Percentiles rank a stretch among this genome's conserved stretches.
phyloP scores from a whole-genome alignment of 2,113 vertebrate species.

The Colinus virginianus region DNA sequence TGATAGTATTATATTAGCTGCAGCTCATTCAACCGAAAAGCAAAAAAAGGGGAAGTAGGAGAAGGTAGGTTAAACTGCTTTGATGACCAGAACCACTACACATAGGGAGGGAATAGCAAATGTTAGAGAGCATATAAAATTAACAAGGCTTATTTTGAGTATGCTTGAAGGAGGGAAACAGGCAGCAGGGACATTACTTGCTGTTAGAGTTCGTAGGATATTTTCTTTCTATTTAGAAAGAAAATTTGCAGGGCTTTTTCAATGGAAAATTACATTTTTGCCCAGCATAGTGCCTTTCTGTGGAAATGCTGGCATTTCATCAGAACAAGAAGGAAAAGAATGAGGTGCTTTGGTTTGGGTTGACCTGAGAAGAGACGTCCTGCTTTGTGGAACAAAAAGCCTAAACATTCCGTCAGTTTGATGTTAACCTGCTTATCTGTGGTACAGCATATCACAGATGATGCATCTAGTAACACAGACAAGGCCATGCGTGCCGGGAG shows the following conservation, averaged over 20 bases:
- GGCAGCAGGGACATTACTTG: neutral
- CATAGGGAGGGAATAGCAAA: neutral
- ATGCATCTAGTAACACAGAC: neutral
- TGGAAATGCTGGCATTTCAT: neutral
- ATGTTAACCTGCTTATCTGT: neutral
- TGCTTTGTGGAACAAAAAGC: neutral
- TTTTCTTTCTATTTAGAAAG: neutral
- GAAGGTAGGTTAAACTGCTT: neutral
- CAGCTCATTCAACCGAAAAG: neutral
- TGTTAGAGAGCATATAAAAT: neutral
- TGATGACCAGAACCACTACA: neutral
- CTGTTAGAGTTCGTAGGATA: neutral
- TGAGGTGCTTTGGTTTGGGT: neutral
- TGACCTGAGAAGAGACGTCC: neutral
- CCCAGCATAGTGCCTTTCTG: neutral
- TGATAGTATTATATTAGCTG: neutral
- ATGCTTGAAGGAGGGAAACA: neutral
- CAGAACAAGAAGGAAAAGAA: neutral
- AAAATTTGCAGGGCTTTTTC: neutral
- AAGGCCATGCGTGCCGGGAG: neutral
- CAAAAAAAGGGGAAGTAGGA: neutral
- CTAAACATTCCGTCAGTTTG: neutral
- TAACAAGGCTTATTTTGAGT: neutral
- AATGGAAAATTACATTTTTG: neutral
- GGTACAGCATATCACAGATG: neutral